phyloP scores from a whole-genome alignment of 2,797 vertebrate genomes.

The Heterohyrax brucei region DNA sequence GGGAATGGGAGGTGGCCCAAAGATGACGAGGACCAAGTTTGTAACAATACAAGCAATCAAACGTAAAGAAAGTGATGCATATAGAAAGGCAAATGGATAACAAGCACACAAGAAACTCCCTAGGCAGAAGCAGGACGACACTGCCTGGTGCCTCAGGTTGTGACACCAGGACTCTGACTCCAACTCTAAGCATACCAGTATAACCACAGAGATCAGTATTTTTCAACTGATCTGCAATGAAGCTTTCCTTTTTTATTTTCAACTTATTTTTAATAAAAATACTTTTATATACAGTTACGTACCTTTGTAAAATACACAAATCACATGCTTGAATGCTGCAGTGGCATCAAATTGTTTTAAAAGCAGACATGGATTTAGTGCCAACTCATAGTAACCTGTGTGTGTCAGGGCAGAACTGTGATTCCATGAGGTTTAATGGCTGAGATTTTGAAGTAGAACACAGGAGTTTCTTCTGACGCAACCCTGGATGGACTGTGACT shows the following conservation, averaged over 20 bases:
- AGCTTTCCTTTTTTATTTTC: not conserved
- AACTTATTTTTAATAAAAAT: not conserved
- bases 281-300: no score
- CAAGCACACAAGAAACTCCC: not conserved
- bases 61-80: not conserved
- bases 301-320: not conserved
- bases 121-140: not conserved
- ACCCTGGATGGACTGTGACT: no score
- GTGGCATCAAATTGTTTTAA: not conserved
- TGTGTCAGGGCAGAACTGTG: no score
- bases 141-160: not conserved
- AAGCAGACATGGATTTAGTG: not conserved
- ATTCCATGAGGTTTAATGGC: not conserved
- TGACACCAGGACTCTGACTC: not conserved
- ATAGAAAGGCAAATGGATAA: not conserved
- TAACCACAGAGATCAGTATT: fast-evolving
- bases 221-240: not conserved
- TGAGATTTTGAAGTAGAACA: not conserved
- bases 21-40: not conserved
- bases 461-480: not conserved
- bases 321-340: not conserved
- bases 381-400: not conserved
- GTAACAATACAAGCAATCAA: not conserved
- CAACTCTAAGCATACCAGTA: not conserved
- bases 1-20: not conserved